Evolutionary conservation across 2,888 invertebrate genomes (phyloP), one percentile per base, ranked within the genome.

Genomic region (Odontocolon sp.): DNA sequence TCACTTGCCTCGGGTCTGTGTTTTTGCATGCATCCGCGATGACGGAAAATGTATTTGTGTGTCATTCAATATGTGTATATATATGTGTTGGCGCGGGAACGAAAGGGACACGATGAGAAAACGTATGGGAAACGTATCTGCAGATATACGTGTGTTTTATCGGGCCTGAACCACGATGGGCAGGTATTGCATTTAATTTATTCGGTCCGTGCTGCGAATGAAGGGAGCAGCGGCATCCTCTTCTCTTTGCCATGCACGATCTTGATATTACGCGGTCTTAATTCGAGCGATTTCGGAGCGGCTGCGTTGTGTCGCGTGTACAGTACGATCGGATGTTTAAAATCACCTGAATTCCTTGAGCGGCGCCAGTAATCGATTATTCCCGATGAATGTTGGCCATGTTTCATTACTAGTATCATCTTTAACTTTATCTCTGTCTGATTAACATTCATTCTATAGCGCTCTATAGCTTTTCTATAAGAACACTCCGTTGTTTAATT

Each of bases 121-220:
- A 54, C 38, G 40, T 59, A 36, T 50, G 63, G 21, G 54, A 45
- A 31, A 33, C n/a, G n/a, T n/a, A n/a, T n/a, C n/a, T n/a, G n/a
- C n/a, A 40, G 18, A 71, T 64, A 40, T 70, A 64, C 79, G 76
- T 79, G 84, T 78, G 84, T 86, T 87, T 87, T 86, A 86, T 87
- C 85, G 83, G 85, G 83, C 82, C 82, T 79, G 82, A 82, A 82
- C 84, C 79, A 81, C 84, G 84, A 85, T 87, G 85, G 86, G 81
- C 86, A 85, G 85, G 76, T 78, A 79, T 80, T 79, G 81, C 78
- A 74, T 80, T 82, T 86, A 86, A 86, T 86, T 86, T 86, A 86
- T 86, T 84, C 82, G 82, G 59, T 81, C 80, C 82, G 81, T 80
- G 82, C 83, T 80, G 81, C 77, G 80, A 83, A 59, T 64, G 36